phyloP scores from a whole-genome alignment of 2,113 vertebrate genomes.

The Oncorhynchus keta region DNA sequence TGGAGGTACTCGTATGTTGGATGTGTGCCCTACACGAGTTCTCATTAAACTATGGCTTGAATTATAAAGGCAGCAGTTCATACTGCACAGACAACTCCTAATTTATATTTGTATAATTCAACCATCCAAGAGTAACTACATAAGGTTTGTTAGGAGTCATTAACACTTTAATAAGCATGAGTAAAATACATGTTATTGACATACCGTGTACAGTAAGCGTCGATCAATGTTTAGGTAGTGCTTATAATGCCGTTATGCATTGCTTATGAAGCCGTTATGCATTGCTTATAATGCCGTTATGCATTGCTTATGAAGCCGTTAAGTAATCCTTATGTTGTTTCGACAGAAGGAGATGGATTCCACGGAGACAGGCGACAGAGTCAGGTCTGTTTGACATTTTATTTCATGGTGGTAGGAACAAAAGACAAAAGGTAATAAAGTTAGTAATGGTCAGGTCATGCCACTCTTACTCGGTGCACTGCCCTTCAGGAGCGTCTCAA shows the following conservation, averaged over 20 bases:
- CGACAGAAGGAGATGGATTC: neutral
- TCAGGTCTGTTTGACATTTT: slow-evolving; percentile 83
- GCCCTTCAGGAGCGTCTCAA: slow-evolving; percentile 69
- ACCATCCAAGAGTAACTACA: neutral
- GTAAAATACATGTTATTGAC: neutral
- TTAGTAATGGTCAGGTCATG: slow-evolving; percentile 92
- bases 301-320: neutral
- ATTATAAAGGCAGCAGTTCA: no score
- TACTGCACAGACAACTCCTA: no score
- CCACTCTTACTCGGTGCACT: slow-evolving; percentile 80
- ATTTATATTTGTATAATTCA: neutral
- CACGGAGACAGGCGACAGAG: slow-evolving; percentile 31
- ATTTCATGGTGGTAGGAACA: slow-evolving; percentile 92
- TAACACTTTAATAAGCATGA: neutral
- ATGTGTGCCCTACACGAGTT: no score
- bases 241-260: neutral
- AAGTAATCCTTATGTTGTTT: neutral
- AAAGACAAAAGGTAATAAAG: slow-evolving; percentile 88
- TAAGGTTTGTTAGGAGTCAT: neutral
- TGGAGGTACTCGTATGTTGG: no score
- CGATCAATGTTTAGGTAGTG: neutral
- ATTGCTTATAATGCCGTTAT: neutral
- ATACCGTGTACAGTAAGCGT: no score
- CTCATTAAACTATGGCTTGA: no score
- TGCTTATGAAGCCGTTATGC: neutral